Base-by-base conservation (phyloP, 1,140 invertebrate species). In the Polyergus mexicanus region DNA sequence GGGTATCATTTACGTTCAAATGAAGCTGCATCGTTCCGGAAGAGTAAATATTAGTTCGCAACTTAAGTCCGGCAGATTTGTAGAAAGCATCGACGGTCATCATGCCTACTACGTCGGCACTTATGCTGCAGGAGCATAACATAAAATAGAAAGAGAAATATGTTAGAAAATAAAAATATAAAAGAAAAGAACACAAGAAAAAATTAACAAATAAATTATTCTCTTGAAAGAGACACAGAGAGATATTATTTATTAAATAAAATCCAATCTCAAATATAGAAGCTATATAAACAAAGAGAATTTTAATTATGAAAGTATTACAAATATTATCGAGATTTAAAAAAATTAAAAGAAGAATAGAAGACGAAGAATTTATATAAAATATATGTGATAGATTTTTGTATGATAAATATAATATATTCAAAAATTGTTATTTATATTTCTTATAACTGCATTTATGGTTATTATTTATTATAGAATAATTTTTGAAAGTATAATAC, bases 81-180 rank as follows among this genome's bases (percentile, higher is more conserved):
- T 97, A 97, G 86, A 97, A 96, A 22, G 97, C 96, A 91, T 98
- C 98, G n/a, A 98, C 96, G 35, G 96, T 96, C 97, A 99, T 98
- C 10, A 96, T 96, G 7, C 97, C 97, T 6, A 97, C 96, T 51
- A 99, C 94, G 92, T 98, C 98, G 2, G 99, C 93, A 22, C 98
- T 97, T 38, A 98, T 96, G 92, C 98, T 98, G 94, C 32, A 93
- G 94, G 78, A 60, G 85, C 0, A 60, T 35, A 32, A 38, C 2
- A 65, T 58, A 44, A 16, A 63, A 60, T 74, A 25, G 1, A 66
- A 66, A 11, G 5, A 13, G 22, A 58, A 58, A 44, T 51, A 71
- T 10, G 32, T 32, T 10, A 71, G 0, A 4, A 66, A 66, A 11
- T 71, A n/a, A 11, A 13, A 5, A 51, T 28, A 16, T 22, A 32